These are phyloP conservation scores for Cyphomyrus plagiostoma DNA, from an alignment of 2,113 vertebrate genomes.

Conservation along the genomic window DNA sequence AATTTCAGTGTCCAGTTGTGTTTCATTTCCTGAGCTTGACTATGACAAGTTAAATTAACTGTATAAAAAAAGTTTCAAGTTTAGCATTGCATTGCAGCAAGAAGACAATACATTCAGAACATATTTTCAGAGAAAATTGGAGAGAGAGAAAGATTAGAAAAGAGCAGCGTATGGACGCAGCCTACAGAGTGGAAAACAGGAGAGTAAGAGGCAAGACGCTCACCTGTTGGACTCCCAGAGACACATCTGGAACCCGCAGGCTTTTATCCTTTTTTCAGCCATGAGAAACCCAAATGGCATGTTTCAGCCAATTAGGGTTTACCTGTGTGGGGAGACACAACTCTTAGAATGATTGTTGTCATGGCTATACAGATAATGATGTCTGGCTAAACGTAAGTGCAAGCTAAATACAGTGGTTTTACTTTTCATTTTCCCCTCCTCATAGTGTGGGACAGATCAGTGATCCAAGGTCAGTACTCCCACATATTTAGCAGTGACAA, in stretches of 20 bases:
- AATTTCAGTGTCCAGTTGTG: not conserved
- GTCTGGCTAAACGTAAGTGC: constrained; percentile 27
- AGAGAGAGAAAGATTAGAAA: not conserved
- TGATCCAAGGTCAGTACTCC: constrained; percentile 45
- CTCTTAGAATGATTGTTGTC: constrained; percentile 47
- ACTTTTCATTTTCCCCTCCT: not conserved
- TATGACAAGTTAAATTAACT: not conserved
- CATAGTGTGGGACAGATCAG: not conserved
- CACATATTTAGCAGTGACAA: constrained; percentile 13
- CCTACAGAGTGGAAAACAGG: not conserved
- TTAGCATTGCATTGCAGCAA: not conserved
- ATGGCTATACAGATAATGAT: constrained; percentile 34
- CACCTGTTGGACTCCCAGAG: constrained; percentile 38
- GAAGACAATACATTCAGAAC: not conserved
- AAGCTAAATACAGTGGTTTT: constrained; percentile 12
- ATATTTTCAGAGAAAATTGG: not conserved
- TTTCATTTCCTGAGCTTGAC: not conserved
- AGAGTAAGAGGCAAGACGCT: not conserved
- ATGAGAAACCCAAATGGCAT: constrained; percentile 18
- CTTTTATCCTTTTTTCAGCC: constrained; percentile 16
- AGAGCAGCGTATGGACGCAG: not conserved
- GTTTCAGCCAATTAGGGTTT: constrained; percentile 6
- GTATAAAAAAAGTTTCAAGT: not conserved
- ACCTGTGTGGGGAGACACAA: constrained; percentile 49
- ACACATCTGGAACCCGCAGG: not conserved